phyloP scores from a whole-genome alignment of 2,888 invertebrate genomes.

The Sphaeridia pumilis region DNA sequence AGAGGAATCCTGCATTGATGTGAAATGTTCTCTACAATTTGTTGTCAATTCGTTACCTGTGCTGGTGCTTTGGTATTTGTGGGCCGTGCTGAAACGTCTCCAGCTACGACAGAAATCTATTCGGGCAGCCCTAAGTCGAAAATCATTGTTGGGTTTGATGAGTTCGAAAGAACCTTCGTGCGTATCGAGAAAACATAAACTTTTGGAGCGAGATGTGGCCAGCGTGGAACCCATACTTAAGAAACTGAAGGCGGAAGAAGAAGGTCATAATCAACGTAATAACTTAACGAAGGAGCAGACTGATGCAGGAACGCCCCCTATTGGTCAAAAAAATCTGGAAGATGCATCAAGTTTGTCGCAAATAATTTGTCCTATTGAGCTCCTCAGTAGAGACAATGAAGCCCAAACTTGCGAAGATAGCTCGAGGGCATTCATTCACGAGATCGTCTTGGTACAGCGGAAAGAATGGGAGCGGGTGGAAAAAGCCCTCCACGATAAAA shows the following conservation, averaged over 20 bases:
- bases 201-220: background rate
- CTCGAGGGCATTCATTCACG: conserved; percentile 23
- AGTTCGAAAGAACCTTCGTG: conserved; percentile 7
- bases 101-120: background rate
- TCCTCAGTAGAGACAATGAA: conserved; percentile 2
- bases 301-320: too few species aligned
- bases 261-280: too few species aligned
- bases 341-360: too few species aligned
- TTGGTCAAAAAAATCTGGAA: too few species aligned
- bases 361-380: too few species aligned
- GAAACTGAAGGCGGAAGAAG: conserved; percentile 14
- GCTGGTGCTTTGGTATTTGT: conserved; percentile 50
- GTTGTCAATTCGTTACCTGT: conserved; percentile 53
- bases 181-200: conserved; percentile 20
- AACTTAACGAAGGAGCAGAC: too few species aligned
- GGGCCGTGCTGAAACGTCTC: conserved; percentile 20
- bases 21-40: conserved; percentile 47
- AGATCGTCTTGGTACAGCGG: conserved; percentile 21
- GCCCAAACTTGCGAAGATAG: conserved; percentile 24
- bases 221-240: conserved; percentile 26
- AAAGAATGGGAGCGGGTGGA: conserved; percentile 28
- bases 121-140: background rate
- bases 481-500: conserved; percentile 25
- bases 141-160: background rate
- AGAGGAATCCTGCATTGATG: conserved; percentile 46